A percentile compares a stretch with the other conserved stretches of the same genome.
These are phyloP conservation scores for Rhabdomys pumilio DNA, from an alignment of 2,797 vertebrate species.

Conservation along the genomic window DNA sequence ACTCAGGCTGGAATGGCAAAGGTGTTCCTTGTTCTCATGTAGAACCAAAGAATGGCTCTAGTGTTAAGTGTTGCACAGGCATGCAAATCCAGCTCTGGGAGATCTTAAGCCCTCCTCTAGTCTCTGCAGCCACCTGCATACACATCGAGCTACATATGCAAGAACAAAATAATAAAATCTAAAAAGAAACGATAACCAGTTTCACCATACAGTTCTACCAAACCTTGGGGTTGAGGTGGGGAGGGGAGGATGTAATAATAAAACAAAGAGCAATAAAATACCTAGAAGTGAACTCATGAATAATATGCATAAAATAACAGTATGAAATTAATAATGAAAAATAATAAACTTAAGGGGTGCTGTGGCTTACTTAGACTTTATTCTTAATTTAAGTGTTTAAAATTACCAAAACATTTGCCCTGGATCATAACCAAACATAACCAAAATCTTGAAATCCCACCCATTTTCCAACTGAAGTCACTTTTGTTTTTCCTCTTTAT, in stretches of 20 bases:
- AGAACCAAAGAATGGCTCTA: not conserved
- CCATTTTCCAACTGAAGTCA: constrained; percentile 22
- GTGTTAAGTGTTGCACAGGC: not conserved
- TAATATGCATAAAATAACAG: not conserved
- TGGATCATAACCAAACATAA: not conserved
- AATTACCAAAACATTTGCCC: not conserved
- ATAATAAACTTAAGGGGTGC: not conserved
- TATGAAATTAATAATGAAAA: constrained; percentile 3
- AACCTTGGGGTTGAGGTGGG: not conserved
- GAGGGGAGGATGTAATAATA: not conserved
- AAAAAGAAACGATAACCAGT: not conserved
- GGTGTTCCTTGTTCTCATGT: not conserved
- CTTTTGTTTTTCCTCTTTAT: constrained; percentile 6
- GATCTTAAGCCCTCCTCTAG: not conserved
- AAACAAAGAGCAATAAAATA: not conserved
- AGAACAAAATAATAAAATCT: not conserved
- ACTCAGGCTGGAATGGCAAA: not conserved
- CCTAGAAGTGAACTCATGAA: not conserved
- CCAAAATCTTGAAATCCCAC: not conserved
- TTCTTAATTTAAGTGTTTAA: not conserved
- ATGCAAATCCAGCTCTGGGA: not conserved
- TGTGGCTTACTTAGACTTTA: not conserved
- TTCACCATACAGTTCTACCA: constrained; percentile 5
- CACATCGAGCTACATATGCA: not conserved
- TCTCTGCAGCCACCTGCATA: not conserved